Base-by-base conservation (phyloP, 1,140 invertebrate genomes). In the Pygmarrhopalites habei region DNA sequence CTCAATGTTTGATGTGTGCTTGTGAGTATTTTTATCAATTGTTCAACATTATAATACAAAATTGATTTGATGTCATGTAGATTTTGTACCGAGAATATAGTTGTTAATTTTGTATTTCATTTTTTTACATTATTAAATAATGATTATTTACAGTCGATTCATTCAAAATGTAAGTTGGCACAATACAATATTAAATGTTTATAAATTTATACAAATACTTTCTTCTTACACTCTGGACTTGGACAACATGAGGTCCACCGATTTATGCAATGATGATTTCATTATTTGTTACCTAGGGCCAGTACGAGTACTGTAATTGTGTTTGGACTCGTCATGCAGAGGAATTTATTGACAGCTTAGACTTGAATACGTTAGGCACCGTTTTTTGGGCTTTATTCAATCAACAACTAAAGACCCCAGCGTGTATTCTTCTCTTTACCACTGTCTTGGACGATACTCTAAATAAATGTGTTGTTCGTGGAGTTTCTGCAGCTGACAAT, bases 301-400 rank as follows among this genome's bases (percentile, higher is more conserved):
- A 65, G n/a, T 67, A 60, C 26, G 19, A 57, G 5, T 59, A 67
- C 29, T 70, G 68, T 53, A 65, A 70, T 23, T 1, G 14, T 0
- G 60, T 70, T 23, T 70, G 68, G 68, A 58, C 21, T 25, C 53
- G 68, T 2, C 68, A 70, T 47, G 62, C 21, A 4, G 65, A 67
- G 25, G 69, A 71, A 49, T 71, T 71, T 62, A 39, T 66, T 10
- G 14, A 29, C 17, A n/a, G 26, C 0, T 52, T 66, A 5, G 59
- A 43, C n/a, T 23, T 67, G n/a, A 1, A n/a, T 3, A 35, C 46
- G 1, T 64, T 71, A 35, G 63, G n/a, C 0, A 17, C 25, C 5
- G 67, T 67, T 32, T 64, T 71, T 43, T 29, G 29, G 19, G 23
- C 39, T 0, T 23, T 71, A 23, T 71, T 67, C 43, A 41, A 10